Evolutionary conservation across 2,113 vertebrate genomes (phyloP).

Genomic region (Phyllostomus discolor): DNA sequence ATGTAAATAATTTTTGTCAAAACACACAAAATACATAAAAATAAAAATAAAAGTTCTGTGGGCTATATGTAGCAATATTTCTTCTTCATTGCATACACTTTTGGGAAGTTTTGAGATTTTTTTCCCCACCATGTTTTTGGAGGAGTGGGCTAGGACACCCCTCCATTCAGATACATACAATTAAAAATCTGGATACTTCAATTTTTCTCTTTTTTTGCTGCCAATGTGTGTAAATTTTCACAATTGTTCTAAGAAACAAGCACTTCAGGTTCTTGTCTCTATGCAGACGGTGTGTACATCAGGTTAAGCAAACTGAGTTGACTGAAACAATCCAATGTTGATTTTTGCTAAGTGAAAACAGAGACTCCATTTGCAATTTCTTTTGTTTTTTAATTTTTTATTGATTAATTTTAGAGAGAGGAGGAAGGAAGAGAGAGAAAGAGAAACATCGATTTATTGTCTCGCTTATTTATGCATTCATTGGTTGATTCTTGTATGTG

Average conservation of each 20-base stretch:
- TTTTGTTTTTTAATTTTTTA: no score
- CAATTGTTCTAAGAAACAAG: background rate
- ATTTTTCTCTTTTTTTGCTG: background rate
- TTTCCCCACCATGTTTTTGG: background rate
- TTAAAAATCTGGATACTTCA: background rate
- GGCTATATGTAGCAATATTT: background rate
- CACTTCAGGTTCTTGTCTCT: background rate
- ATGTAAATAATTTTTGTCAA: background rate
- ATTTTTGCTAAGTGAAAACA: background rate
- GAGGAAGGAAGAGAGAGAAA: no score
- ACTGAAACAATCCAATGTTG: background rate
- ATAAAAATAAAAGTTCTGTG: background rate
- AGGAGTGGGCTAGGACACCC: background rate
- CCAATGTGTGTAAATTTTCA: background rate
- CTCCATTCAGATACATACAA: background rate
- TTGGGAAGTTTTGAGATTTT: background rate
- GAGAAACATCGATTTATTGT: no score
- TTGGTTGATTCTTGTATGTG: no score
- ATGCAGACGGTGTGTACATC: background rate
- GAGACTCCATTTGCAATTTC: background rate
- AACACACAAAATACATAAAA: background rate
- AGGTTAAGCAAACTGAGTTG: background rate
- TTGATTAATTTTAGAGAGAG: no score
- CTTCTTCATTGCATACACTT: background rate
- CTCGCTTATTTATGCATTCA: no score